These are phyloP conservation scores for Eupeodes luniger DNA, from an alignment of 2,888 invertebrate genomes.

Conservation along the genomic window DNA sequence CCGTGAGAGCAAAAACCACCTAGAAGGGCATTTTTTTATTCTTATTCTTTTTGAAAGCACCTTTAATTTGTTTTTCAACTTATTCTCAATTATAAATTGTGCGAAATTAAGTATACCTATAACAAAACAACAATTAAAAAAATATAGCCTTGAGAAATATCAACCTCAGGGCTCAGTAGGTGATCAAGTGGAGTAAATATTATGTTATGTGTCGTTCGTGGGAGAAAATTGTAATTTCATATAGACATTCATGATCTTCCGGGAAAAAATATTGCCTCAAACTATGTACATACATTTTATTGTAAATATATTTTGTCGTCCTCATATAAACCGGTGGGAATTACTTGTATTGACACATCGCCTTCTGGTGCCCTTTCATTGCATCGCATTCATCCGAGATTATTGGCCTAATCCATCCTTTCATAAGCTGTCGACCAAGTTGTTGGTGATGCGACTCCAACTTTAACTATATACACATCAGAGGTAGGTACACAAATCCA, in stretches of 20 bases:
- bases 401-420: constrained; percentile 75
- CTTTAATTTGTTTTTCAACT: too few relatives aligned
- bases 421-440: constrained; percentile 66
- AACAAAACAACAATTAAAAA: not conserved
- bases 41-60: too few relatives aligned
- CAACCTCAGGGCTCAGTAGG: not conserved
- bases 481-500: too few relatives aligned
- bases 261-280: constrained; percentile 50
- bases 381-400: constrained; percentile 68
- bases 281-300: constrained; percentile 1
- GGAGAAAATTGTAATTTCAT: constrained; percentile 60
- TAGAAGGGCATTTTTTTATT: too few relatives aligned
- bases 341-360: constrained; percentile 72
- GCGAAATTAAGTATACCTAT: too few relatives aligned
- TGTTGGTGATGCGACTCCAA: constrained; percentile 28
- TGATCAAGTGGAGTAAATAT: constrained; percentile 18
- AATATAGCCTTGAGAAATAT: not conserved
- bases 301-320: not conserved
- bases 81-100: too few relatives aligned
- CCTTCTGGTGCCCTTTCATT: constrained; percentile 67
- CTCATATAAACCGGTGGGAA: constrained; percentile 50
- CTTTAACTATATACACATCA: constrained; percentile 36
- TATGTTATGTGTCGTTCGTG: constrained; percentile 6
- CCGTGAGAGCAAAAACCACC: too few relatives aligned
- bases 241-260: constrained; percentile 55